Conservation (phyloP, 2,113 vertebrate species). For the Panthera tigris region DNA sequence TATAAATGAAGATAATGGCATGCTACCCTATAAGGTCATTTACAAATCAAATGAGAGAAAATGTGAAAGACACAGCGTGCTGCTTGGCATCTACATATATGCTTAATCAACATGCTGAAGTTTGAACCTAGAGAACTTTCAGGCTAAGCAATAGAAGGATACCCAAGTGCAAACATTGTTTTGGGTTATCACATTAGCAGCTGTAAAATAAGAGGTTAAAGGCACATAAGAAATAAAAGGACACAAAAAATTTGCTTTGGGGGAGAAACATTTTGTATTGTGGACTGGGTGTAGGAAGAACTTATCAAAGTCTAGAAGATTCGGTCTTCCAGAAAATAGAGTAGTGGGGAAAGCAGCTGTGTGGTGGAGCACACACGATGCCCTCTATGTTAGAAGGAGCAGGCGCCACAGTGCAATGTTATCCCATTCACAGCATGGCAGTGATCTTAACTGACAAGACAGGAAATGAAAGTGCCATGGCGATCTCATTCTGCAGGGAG, state of each 20-base stretch:
- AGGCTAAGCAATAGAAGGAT: conserved; percentile 11
- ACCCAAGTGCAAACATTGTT: neutral
- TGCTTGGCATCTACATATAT: neutral
- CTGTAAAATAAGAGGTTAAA: conserved; percentile 48
- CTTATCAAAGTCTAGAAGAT: conserved; percentile 40
- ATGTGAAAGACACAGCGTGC: neutral
- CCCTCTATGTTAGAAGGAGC: conserved; percentile 32
- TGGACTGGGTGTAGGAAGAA: conserved; percentile 22
- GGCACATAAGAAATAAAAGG: neutral
- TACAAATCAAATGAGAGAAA: neutral
- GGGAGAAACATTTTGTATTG: conserved; percentile 23
- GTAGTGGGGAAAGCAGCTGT: conserved; percentile 35
- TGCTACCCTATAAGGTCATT: neutral
- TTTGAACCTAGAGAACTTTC: conserved; percentile 40
- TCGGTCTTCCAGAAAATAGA: conserved; percentile 60
- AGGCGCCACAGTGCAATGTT: neutral
- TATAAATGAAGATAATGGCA: conserved; percentile 5
- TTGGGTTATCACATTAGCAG: neutral
- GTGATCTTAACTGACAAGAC: conserved; percentile 72
- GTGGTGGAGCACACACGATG: neutral
- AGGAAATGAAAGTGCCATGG: conserved; percentile 73
- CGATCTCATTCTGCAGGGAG: conserved; percentile 23
- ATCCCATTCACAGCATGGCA: conserved; percentile 56
- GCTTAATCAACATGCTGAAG: neutral
- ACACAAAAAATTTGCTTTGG: conserved; percentile 44